phyloP scores from a whole-genome alignment of 2,888 invertebrate species.

The Tetropium fuscum region DNA sequence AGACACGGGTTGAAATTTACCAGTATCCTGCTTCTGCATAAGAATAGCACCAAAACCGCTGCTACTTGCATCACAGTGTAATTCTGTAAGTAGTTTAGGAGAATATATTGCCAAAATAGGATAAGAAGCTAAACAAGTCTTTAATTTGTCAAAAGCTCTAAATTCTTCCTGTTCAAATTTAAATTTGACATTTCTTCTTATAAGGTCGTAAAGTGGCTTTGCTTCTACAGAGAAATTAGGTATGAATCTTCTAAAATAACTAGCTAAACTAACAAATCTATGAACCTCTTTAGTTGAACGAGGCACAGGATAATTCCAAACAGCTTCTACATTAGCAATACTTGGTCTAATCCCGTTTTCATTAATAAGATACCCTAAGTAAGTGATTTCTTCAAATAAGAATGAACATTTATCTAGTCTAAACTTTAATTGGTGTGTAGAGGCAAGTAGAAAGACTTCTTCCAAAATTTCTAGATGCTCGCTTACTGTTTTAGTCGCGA shows the following conservation, averaged over 20 bases:
- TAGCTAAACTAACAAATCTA: conserved; percentile 45
- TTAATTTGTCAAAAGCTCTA: conserved; percentile 42
- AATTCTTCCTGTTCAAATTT: conserved; percentile 38
- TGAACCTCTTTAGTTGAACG: conserved; percentile 34
- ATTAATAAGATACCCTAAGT: conserved; percentile 26
- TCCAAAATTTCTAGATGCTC: conserved; percentile 24
- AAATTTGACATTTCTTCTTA: conserved; percentile 44
- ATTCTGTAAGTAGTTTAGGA: conserved; percentile 46
- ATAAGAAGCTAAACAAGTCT: conserved; percentile 26
- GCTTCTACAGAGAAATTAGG: conserved; percentile 40
- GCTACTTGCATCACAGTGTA: conserved; percentile 50
- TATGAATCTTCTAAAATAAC: conserved; percentile 48
- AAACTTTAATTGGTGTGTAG: conserved; percentile 14
- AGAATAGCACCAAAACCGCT: conserved; percentile 25
- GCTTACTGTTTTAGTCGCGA: conserved; percentile 26
- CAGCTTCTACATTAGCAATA: conserved; percentile 19
- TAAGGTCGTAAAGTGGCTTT: conserved; percentile 42
- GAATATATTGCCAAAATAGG: conserved; percentile 44
- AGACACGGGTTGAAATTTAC: conserved; percentile 47
- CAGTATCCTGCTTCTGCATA: neutral
- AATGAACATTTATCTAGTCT: conserved; percentile 30
- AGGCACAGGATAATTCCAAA: conserved; percentile 38
- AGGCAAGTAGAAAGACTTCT: conserved; percentile 15
- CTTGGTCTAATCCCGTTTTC: conserved; percentile 22
- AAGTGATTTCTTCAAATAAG: conserved; percentile 13